Conservation (phyloP, 2,113 vertebrate genomes). For the Ceyx margarethae region DNA sequence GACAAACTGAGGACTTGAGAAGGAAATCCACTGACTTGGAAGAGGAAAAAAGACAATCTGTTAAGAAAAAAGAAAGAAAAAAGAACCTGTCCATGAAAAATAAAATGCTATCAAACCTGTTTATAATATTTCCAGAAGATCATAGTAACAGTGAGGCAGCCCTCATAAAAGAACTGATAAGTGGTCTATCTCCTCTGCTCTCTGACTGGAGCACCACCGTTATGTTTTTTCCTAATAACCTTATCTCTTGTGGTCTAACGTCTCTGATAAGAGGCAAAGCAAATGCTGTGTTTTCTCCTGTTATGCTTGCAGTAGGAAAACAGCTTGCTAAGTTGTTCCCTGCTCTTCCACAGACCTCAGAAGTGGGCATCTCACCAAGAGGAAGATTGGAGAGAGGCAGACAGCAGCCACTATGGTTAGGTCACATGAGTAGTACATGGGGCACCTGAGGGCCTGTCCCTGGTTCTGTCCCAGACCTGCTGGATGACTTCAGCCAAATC, state of each 20-base stretch:
- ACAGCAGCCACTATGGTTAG: background rate
- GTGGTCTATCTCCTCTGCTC: constrained; percentile 3
- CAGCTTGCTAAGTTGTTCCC: background rate
- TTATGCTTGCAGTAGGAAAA: background rate
- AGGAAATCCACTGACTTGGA: background rate
- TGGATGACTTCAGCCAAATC: background rate
- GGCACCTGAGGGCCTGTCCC: background rate
- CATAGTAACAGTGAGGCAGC: constrained; percentile 9
- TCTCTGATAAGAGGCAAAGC: constrained; percentile 44
- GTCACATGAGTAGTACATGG: accelerated
- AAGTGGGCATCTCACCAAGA: background rate
- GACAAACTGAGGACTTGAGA: background rate
- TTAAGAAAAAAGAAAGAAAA: constrained; percentile 31
- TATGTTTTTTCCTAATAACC: constrained; percentile 44
- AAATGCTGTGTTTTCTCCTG: background rate
- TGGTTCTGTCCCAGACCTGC: background rate
- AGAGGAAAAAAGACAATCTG: background rate
- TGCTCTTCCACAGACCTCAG: background rate
- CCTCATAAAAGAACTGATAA: constrained; percentile 53
- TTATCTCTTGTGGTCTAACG: constrained; percentile 53
- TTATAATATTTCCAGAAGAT: constrained; percentile 58
- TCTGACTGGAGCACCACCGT: constrained; percentile 35
- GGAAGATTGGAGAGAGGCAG: background rate
- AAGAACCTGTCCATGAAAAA: constrained; percentile 20
- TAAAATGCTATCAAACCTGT: background rate